A percentile compares a stretch with the other conserved stretches of the same genome.
Conservation (phyloP, 1,140 invertebrate genomes). For the Brevipalpus yothersi region DNA sequence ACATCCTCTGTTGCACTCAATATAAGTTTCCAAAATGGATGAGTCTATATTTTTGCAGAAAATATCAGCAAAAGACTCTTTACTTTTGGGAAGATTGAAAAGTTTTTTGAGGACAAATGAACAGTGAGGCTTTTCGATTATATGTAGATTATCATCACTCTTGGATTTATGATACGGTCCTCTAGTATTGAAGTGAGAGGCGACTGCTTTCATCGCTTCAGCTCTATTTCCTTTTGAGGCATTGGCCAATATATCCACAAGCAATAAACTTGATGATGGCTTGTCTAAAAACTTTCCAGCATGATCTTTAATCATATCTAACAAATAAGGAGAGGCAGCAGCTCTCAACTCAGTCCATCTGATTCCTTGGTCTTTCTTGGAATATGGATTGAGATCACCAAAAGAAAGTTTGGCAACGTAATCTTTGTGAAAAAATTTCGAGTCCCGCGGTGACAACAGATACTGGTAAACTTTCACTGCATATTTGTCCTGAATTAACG, state of each 20-base stretch:
- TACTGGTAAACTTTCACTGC: conserved; percentile 40
- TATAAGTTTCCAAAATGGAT: neutral
- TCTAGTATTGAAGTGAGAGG: neutral
- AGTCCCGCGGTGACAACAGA: conserved; percentile 49
- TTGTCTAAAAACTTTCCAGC: conserved; percentile 32
- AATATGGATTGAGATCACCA: conserved; percentile 32
- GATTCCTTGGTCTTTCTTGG: conserved; percentile 45
- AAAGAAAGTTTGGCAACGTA: conserved; percentile 39
- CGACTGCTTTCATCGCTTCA: neutral
- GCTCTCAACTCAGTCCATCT: conserved; percentile 45
- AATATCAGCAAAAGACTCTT: neutral
- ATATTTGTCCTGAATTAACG: conserved; percentile 39
- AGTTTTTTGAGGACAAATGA: neutral
- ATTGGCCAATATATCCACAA: neutral
- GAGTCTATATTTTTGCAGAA: neutral
- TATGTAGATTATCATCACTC: neutral
- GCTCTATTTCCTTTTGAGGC: neutral
- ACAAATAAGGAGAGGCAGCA: conserved; percentile 32
- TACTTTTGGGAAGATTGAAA: neutral
- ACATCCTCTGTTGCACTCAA: neutral
- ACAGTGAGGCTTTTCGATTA: neutral
- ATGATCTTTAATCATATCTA: conserved; percentile 33
- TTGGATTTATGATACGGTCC: neutral
- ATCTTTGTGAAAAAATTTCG: conserved; percentile 41
- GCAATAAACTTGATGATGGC: neutral